Percentiles rank a stretch among this genome's conserved stretches.
Evolutionary conservation across 2,888 invertebrate genomes (phyloP).

Genomic region (Acholoe squamosa): DNA sequence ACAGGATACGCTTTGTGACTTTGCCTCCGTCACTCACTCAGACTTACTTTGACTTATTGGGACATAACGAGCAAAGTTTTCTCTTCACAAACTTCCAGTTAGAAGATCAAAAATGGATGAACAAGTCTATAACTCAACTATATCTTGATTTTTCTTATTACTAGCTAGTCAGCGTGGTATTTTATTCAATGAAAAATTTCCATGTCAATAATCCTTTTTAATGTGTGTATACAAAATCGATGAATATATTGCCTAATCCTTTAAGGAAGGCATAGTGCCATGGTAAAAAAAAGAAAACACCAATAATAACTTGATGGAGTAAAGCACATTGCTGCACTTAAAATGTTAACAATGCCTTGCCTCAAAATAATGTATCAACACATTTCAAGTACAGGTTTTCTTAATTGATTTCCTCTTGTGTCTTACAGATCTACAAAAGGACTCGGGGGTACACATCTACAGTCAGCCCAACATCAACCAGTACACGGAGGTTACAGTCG

Average conservation of each 20-base stretch:
- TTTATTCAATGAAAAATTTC: too few species aligned
- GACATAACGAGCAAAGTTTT: conserved; percentile 20
- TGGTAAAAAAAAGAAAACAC: too few species aligned
- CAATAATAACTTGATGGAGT: too few species aligned
- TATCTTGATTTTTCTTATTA: too few species aligned
- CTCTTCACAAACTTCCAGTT: neutral
- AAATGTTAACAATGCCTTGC: too few species aligned
- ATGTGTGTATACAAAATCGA: too few species aligned
- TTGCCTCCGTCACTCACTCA: neutral
- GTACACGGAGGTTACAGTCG: conserved; percentile 93
- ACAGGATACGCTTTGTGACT: conserved; percentile 9
- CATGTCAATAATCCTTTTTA: too few species aligned
- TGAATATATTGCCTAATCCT: too few species aligned
- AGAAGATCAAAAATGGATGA: neutral
- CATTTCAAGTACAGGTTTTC: neutral
- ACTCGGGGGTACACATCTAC: conserved; percentile 87
- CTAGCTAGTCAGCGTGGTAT: too few species aligned
- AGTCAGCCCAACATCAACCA: conserved; percentile 89
- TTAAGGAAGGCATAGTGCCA: too few species aligned
- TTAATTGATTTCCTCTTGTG: conserved; percentile 50
- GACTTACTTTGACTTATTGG: neutral
- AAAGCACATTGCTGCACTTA: too few species aligned
- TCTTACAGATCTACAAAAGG: conserved; percentile 87
- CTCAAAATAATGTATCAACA: too few species aligned
- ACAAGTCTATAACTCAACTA: neutral